Percentiles rank a stretch among this genome's conserved stretches.
These are phyloP conservation scores for Aurelia sp. DNA, from an alignment of 30 jellyfish, hydroid and myxozoan species.

Conservation along the genomic window DNA sequence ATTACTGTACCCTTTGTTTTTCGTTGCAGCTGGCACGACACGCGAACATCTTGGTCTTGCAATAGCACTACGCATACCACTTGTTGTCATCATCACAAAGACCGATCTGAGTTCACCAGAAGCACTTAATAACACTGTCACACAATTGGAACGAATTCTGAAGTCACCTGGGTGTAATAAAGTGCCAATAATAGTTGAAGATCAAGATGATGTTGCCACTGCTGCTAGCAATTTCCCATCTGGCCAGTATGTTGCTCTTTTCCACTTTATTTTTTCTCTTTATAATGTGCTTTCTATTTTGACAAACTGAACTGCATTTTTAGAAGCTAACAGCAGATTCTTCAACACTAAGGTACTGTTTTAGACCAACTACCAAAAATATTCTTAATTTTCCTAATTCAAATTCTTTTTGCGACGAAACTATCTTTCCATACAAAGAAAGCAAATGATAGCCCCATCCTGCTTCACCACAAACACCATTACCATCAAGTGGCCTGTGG, in stretches of 20 bases:
- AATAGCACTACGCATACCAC: constrained; percentile 92
- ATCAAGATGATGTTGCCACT: constrained; percentile 83
- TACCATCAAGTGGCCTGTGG: no score
- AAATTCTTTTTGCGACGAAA: no score
- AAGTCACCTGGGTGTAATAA: constrained; percentile 92
- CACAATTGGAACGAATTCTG: constrained; percentile 86
- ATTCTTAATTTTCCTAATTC: no score
- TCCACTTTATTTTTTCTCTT: no score
- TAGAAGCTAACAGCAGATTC: no score
- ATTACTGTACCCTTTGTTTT: neutral
- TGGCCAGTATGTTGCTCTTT: constrained; percentile 82
- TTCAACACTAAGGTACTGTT: no score
- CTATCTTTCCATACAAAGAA: no score
- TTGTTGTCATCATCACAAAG: constrained; percentile 87
- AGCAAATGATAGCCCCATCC: no score
- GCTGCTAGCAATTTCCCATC: constrained; percentile 93
- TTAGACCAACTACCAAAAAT: no score
- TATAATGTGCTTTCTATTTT: no score
- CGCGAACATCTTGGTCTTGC: constrained; percentile 99
- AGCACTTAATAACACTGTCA: constrained; percentile 63
- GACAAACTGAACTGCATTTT: no score
- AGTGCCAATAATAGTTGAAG: constrained; percentile 86
- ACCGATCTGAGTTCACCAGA: constrained; percentile 80
- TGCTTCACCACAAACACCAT: no score
- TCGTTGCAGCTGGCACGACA: constrained; percentile 93